Base-by-base conservation (phyloP, 1,140 invertebrate species). In the Dufourea novaeangliae region DNA sequence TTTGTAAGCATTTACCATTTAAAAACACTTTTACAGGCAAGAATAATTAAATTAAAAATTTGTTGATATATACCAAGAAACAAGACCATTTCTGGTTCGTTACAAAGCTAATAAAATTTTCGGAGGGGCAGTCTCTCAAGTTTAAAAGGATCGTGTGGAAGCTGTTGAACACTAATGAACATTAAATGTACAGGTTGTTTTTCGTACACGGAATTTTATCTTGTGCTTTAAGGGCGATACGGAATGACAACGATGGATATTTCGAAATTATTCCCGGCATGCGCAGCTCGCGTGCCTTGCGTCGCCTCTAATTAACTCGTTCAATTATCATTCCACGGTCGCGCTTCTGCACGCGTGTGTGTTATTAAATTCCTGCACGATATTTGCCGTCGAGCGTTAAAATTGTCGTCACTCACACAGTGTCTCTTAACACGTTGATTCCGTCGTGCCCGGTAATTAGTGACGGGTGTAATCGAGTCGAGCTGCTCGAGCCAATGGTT, bases 271-370 rank as follows among this genome's bases (percentile, higher is more conserved):
- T 83, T 78, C 73, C 52, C 52, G 68, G 77, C 79, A 86, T 87
- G 66, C 59, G 74, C 46, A 69, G 71, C 54, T 90, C 80, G 90
- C 90, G 90, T 91, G 90, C 87, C 81, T 80, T 82, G 82, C 82
- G 86, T 87, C 85, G 64, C 73, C 66, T 74, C 79, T 86, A 88
- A 90, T 91, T 91, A 90, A 74, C 79, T 79, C 41, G 81, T 67
- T 80, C 83, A 88, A 90, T 90, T 90, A 90, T 79, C 69, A 73
- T 77, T 85, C 70, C 69, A 79, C 79, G 77, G 57, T 57, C 76
- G 50, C 59, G n/a, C 20, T 67, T 34, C 59, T 32, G 37, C 64
- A n/a, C 37, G 75, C 22, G 12, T 54, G 27, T 44, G 44, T 63
- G 12, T 82, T 82, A 82, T 80, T 79, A 69, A 74, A 80, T 78